A percentile compares a stretch with the other conserved stretches of the same genome.
Conservation (phyloP, 2,888 invertebrate species). For the Melinopterus prodromus region DNA sequence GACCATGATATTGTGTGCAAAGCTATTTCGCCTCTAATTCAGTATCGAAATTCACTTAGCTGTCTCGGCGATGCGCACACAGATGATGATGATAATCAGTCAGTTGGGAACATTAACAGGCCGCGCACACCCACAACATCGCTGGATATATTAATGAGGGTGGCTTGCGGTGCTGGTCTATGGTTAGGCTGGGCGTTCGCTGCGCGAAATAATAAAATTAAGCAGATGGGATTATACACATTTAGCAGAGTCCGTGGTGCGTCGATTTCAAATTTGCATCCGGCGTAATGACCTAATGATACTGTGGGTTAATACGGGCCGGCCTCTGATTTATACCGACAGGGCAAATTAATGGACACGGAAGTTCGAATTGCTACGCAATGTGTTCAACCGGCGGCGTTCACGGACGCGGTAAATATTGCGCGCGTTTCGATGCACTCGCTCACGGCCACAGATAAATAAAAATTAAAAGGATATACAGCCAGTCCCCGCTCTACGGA, state of each 20-base stretch:
- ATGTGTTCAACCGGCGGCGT: background rate
- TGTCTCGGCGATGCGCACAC: background rate
- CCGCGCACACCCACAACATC: background rate
- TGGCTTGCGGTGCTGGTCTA: background rate
- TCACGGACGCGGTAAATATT: constrained; percentile 4
- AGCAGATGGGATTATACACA: background rate
- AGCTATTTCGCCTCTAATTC: background rate
- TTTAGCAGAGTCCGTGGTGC: background rate
- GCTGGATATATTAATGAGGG: background rate
- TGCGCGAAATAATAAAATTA: background rate
- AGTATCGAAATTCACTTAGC: background rate
- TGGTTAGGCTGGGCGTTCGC: background rate
- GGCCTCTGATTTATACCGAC: background rate
- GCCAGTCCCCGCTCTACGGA: too few species aligned
- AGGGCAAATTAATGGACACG: background rate
- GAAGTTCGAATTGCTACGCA: background rate
- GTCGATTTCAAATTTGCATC: constrained; percentile 4
- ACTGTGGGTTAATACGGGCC: background rate
- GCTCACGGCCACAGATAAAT: background rate
- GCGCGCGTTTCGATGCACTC: constrained; percentile 4
- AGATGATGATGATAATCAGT: background rate
- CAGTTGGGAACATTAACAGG: background rate
- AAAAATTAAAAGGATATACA: too few species aligned
- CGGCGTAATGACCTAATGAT: constrained; percentile 4
- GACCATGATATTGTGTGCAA: background rate